A percentile compares a stretch with the other conserved stretches of the same genome.
phyloP scores from a whole-genome alignment of 2,888 invertebrate genomes.

The Eustalomyia histrio region DNA sequence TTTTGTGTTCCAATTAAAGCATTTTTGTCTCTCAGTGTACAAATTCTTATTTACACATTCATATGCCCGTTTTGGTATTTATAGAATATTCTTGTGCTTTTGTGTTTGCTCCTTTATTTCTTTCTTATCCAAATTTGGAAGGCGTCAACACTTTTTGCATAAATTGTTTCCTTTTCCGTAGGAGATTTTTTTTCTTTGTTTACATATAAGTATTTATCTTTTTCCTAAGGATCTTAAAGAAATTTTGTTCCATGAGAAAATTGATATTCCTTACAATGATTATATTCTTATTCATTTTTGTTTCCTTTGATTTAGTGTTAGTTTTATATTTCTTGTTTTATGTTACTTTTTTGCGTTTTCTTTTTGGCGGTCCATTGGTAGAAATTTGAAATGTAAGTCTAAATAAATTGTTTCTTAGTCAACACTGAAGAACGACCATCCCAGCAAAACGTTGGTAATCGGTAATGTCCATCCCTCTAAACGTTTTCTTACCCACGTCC shows the following conservation, averaged over 20 bases:
- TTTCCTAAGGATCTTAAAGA: background rate
- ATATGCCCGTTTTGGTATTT: slow-evolving; percentile 37
- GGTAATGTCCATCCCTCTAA: no score
- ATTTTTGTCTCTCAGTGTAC: background rate
- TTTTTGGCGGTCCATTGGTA: background rate
- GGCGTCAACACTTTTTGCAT: slow-evolving; percentile 37
- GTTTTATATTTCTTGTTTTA: background rate
- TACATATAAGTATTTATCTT: slow-evolving; percentile 22
- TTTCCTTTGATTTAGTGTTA: background rate
- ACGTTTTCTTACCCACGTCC: no score
- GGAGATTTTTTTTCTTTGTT: background rate
- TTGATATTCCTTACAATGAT: slow-evolving; percentile 30
- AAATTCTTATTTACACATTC: background rate
- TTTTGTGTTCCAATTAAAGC: no score
- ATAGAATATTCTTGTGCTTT: slow-evolving; percentile 21
- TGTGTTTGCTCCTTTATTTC: slow-evolving; percentile 4
- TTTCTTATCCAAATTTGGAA: slow-evolving; percentile 27
- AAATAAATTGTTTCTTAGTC: background rate
- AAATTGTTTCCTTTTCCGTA: slow-evolving; percentile 23
- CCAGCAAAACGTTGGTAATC: no score
- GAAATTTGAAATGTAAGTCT: background rate
- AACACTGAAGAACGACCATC: background rate
- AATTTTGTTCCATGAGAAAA: background rate
- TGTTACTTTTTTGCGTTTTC: background rate
- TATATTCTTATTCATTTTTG: slow-evolving; percentile 21